Evolutionary conservation across 2,888 invertebrate genomes (phyloP), one percentile per base, ranked within the genome.

Genomic region (Drosophila melanocephala): DNA sequence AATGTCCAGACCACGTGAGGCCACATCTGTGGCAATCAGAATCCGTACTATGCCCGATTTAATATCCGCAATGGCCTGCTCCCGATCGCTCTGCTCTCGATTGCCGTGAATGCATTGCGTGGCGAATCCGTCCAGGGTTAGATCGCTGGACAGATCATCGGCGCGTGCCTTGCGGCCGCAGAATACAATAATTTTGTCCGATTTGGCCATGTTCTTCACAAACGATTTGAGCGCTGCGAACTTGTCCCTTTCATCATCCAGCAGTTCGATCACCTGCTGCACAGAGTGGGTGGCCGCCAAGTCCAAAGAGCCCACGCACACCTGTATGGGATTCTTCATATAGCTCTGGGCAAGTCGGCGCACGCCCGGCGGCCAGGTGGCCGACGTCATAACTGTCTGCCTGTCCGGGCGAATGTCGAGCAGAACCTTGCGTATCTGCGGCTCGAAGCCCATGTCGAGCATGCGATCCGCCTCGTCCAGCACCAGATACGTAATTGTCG

Each of bases 361-460:
- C 1, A 99, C 98, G 51, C 96, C 97, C 62, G 95, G 94, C 0
- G 99, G 99, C 99, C 99, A 99, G 0, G 99, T 99, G 19, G 99
- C 99, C 91, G 97, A 97, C 0, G 99, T 99, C 98, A 99, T 98
- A 0, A 99, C 96, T n/a, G 98, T 98, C 93, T 99, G 98, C 63
- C 98, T 94, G 91, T 98, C 98, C 10, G 98, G 97, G 63, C 98
- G 95, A 30, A 98, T 95, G 90, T 96, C 96, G 70, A 97, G 94
- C 79, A 98, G 94, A 19, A 97, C 96, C 91, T 97, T 97, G 47
- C 97, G 95, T 78, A 99, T 99, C 95, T 96, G 97, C 5, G 97
- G 97, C 89, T 97, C 97, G 91, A 97, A 97, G 26, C 97, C 97
- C 96, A 97, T 96, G 86, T 97, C 97, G 79, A 97, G 94, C 97